Evolutionary conservation across 2,113 vertebrate species (phyloP).

Genomic region (Ariopsis seemanni): DNA sequence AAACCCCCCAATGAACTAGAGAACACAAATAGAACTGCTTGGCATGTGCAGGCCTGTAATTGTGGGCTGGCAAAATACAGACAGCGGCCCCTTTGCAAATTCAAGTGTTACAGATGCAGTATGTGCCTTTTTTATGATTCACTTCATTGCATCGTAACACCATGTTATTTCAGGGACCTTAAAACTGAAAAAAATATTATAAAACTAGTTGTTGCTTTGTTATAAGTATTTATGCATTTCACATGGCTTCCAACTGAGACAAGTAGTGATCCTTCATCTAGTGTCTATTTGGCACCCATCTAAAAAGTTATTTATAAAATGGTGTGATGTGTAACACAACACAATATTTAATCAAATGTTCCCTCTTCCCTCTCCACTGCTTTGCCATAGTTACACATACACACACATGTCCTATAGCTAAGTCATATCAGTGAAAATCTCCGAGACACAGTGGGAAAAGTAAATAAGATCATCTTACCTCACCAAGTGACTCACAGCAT

Average conservation of each 20-base stretch:
- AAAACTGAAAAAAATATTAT: background rate
- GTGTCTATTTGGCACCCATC: background rate
- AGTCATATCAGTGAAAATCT: background rate
- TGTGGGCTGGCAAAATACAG: conserved; percentile 32
- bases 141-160: background rate
- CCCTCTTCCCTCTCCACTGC: background rate
- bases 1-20: conserved; percentile 34
- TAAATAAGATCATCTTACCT: background rate
- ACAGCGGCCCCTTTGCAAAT: conserved; percentile 10
- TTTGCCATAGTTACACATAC: background rate
- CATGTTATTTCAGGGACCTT: background rate
- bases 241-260: background rate
- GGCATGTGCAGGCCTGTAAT: conserved; percentile 49
- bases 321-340: background rate
- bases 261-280: background rate
- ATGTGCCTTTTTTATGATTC: conserved; percentile 20
- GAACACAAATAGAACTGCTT: conserved; percentile 46
- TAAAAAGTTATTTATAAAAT: background rate
- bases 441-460: background rate
- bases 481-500: conserved; percentile 6
- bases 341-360: background rate
- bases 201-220: background rate
- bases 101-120: conserved; percentile 4
- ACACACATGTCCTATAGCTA: background rate
- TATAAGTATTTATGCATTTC: background rate